Base-by-base conservation (phyloP, 1,140 invertebrate genomes). In the Meteorus sp. region DNA sequence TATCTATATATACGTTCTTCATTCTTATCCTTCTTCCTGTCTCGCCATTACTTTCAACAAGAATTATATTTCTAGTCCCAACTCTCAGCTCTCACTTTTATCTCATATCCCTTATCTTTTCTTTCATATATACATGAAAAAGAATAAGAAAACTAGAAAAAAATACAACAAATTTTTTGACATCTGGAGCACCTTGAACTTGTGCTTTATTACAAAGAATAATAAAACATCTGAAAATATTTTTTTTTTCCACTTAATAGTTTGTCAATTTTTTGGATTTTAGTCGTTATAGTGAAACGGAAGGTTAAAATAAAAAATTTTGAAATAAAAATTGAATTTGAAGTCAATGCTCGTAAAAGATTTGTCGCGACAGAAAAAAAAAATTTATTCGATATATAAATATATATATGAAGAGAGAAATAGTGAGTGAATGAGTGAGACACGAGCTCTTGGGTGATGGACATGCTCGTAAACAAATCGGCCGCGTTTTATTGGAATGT, bases 391-490 rank as follows among this genome's bases (percentile, higher is more conserved):
- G n/a, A n/a, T n/a, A n/a, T n/a, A n/a, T n/a, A n/a, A n/a, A n/a
- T n/a, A n/a, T n/a, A n/a, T n/a, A n/a, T n/a, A n/a, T n/a, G n/a
- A n/a, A n/a, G n/a, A n/a, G n/a, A n/a, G n/a, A n/a, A n/a, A n/a
- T n/a, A n/a, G n/a, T n/a, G n/a, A n/a, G n/a, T n/a, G n/a, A n/a
- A n/a, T n/a, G n/a, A n/a, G n/a, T n/a, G n/a, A n/a, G n/a, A n/a
- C n/a, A n/a, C n/a, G n/a, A n/a, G n/a, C n/a, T n/a, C n/a, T n/a
- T n/a, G n/a, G n/a, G n/a, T 54, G 59, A 59, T 64, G 70, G 63
- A 76, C 72, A 74, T 70, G 74, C 75, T 77, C 78, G 77, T 79
- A 79, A 79, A 80, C 77, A 80, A 80, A 80, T 79, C 77, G 77
- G 71, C 71, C 75, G 75, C 75, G 72, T 76, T 80, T 79, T 78